Base-by-base conservation (phyloP, 2,888 invertebrate genomes). In the Ochropacha duplaris region DNA sequence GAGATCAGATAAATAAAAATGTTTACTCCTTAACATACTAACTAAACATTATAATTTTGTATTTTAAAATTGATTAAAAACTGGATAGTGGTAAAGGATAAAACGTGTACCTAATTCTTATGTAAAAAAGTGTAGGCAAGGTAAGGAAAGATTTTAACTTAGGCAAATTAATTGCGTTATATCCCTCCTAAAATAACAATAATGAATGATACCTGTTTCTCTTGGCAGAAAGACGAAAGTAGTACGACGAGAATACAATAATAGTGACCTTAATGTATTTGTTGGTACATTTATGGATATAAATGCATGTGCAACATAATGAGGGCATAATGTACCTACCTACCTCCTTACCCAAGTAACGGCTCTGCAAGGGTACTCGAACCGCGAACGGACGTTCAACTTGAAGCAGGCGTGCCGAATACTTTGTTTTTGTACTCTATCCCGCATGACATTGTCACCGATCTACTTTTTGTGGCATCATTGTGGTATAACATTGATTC, bases 301-400 rank as follows among this genome's bases (percentile, higher is more conserved):
- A 61, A 59, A 63, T 19, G 24, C 52, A 56, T 39, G 51, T 63
- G 56, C 44, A 51, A 52, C 55, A 50, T 59, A 57, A 74, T 64
- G 65, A 61, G 64, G 68, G 54, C n/a, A n/a, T n/a, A 67, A 57
- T 66, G 63, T 58, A 55, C 57, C 65, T 39, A 16, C 39, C 36
- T 36, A 39, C 6, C 1, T 31, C 2, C 12, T 19, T 19, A 44
- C 59, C 58, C 50, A 72, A 71, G 65, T 78, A 80, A 79, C 73
- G 76, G 73, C 57, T 62, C 60, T 63, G 57, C 64, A 72, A 72
- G 69, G 68, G 68, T 70, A 62, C 12, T 31, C 31, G 31, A 31
- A 31, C 31, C 31, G 59, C 56, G 66, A 63, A 73, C 78, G 85
- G 78, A 59, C 84, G 63, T 84, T 84, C 83, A 87, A 87, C 87